These are phyloP conservation scores for Agrochola lychnidis DNA, from an alignment of 2,888 invertebrate genomes.

Conservation along the genomic window DNA sequence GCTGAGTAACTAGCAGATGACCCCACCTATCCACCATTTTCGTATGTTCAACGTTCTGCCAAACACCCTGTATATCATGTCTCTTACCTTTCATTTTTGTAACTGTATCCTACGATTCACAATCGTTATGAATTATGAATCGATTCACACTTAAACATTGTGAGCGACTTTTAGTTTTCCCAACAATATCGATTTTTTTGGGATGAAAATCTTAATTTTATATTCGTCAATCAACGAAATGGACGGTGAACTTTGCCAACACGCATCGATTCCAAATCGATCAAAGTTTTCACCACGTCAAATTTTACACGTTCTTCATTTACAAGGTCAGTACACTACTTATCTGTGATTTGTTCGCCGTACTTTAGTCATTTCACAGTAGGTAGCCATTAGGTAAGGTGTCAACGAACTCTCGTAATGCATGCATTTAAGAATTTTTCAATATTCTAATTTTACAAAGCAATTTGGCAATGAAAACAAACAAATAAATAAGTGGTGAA, in stretches of 20 bases:
- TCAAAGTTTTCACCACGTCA: background rate
- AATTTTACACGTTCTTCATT: conserved; percentile 1
- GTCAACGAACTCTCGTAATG: conserved; percentile 49
- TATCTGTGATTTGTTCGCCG: background rate
- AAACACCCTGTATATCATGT: too few relatives aligned
- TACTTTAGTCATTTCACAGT: conserved; percentile 15
- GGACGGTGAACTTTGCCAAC: background rate
- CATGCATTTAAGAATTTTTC: conserved; percentile 22
- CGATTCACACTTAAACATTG: background rate
- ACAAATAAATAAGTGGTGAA: background rate
- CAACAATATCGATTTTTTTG: background rate
- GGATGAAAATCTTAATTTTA: background rate
- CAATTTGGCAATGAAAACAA: conserved; percentile 7
- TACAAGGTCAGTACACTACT: conserved; percentile 36
- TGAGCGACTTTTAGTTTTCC: background rate
- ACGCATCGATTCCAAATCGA: background rate
- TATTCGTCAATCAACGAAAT: background rate
- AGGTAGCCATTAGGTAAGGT: conserved; percentile 6
- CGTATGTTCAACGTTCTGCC: too few relatives aligned
- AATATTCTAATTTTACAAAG: background rate
- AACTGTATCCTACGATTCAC: background rate
- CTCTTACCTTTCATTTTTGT: background rate
- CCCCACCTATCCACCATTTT: too few relatives aligned
- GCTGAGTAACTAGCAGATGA: too few relatives aligned
- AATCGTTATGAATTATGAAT: background rate